Base-by-base conservation (phyloP, 35 echinoderm and acorn worm species). In the Apostichopus japonicus region DNA sequence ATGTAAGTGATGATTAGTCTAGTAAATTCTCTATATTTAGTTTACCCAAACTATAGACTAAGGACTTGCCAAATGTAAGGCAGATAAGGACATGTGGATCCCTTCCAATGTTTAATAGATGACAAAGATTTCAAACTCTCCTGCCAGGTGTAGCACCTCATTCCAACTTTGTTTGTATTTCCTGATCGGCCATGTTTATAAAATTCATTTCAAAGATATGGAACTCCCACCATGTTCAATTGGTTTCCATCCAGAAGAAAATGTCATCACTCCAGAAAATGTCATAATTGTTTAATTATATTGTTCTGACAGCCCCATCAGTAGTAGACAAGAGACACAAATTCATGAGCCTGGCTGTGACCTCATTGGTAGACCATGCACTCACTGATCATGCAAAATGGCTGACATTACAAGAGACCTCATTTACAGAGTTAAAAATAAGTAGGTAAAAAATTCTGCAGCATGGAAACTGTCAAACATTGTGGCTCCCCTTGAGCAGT, bases 261-360 rank as follows among this genome's bases (percentile, higher is more conserved):
- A 82, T 44, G 17, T 82, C 79, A 82, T 53, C 23, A 82, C 79
- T 82, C 54, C 44, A 53, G 79, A 54, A 53, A 82, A 82, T 82
- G 79, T 82, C 79, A 82, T 53, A 53, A 82, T 53, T 82, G 79
- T 53, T 51, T 82, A 53, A 51, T 82, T 82, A 51, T 44, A 53
- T 53, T 54, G 53, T 53, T 82, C 79, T 82, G 51, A 44, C 33
- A 44, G 33, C 33, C 33, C 33, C 33, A 44, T 4, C 62, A 65
- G 62, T 65, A 13, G 9, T 5, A 65, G 16, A 65, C 62, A 65
- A 65, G 62, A 13, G 33, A 44, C 33, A 44, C 63, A 67, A 67
- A 67, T 15, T 15, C 63, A 10, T 67, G 63, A 67, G 63, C 63
- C 63, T 19, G 19, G 63, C 19, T 11, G 63, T 67, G 63, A 67